Percentiles rank a stretch among this genome's conserved stretches.
Evolutionary conservation across 1,140 invertebrate genomes (phyloP).

Genomic region (Bombus waltoni): DNA sequence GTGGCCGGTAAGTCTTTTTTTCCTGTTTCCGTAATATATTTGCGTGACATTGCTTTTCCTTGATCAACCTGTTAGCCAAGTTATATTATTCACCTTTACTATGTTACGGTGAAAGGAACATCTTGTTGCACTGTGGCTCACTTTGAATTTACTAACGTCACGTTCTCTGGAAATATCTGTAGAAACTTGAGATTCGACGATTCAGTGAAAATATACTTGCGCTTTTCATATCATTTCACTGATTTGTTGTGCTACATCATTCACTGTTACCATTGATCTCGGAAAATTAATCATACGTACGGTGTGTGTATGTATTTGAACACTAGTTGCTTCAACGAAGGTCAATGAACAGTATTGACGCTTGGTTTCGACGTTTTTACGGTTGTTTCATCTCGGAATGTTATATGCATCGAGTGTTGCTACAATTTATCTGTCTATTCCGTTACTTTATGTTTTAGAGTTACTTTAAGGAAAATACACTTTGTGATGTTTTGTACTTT

Average conservation of each 20-base stretch:
- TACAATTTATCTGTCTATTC: not conserved
- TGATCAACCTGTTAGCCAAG: constrained; percentile 10
- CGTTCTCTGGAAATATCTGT: not conserved
- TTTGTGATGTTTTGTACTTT: not conserved
- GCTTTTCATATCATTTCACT: not conserved
- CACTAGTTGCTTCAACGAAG: constrained; percentile 51
- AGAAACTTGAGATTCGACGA: not conserved
- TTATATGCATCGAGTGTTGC: not conserved
- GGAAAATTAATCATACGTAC: constrained; percentile 18
- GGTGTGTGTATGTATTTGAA: constrained; percentile 7
- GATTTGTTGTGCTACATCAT: not conserved
- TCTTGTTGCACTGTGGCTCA: constrained; percentile 5
- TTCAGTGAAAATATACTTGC: not conserved
- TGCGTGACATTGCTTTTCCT: constrained; percentile 29
- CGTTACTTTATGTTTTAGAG: not conserved
- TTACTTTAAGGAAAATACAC: too few relatives aligned
- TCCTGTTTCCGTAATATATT: constrained; percentile 8
- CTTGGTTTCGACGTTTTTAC: constrained; percentile 18
- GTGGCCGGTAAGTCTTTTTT: constrained; percentile 41
- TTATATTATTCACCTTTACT: constrained; percentile 17
- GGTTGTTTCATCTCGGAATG: not conserved
- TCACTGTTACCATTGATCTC: not conserved
- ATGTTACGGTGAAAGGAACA: constrained; percentile 46
- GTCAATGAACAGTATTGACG: constrained; percentile 46
- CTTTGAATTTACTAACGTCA: constrained; percentile 17